Percentiles rank a stretch among this genome's conserved stretches.
phyloP scores from a whole-genome alignment of 2,113 vertebrate genomes.

The Cyanistes caeruleus region DNA sequence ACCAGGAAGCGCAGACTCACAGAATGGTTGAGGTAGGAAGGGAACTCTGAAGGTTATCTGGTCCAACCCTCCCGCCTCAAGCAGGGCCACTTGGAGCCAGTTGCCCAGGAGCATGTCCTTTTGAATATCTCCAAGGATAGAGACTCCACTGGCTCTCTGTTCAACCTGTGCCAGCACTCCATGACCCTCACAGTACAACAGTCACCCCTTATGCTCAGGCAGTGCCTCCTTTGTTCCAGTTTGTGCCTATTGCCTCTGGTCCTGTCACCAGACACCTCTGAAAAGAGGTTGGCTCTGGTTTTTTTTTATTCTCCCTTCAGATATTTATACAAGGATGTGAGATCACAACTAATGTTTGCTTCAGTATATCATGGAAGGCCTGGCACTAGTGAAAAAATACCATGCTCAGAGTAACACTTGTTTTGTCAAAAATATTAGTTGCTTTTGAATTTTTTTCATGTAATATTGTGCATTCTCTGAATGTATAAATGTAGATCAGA shows the following conservation, averaged over 20 bases:
- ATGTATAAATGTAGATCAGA: background rate
- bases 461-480: background rate
- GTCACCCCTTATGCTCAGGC: background rate
- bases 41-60: background rate
- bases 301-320: background rate
- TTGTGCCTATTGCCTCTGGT: background rate
- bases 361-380: background rate
- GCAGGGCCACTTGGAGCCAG: background rate
- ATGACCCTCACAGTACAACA: background rate
- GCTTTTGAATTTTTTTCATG: background rate
- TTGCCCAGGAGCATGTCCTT: background rate
- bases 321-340: background rate
- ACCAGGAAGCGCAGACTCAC: background rate
- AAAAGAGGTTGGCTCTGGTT: background rate
- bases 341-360: background rate
- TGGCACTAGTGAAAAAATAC: background rate
- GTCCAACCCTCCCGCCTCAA: background rate
- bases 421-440: background rate
- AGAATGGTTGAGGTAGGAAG: background rate
- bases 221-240: background rate
- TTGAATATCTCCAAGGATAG: background rate
- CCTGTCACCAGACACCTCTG: background rate
- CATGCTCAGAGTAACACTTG: background rate
- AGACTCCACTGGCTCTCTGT: background rate
- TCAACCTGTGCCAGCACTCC: background rate